Evolutionary conservation across 2,113 vertebrate species (phyloP), one percentile per base, ranked within the genome.

Genomic region (Salvelinus sp.): DNA sequence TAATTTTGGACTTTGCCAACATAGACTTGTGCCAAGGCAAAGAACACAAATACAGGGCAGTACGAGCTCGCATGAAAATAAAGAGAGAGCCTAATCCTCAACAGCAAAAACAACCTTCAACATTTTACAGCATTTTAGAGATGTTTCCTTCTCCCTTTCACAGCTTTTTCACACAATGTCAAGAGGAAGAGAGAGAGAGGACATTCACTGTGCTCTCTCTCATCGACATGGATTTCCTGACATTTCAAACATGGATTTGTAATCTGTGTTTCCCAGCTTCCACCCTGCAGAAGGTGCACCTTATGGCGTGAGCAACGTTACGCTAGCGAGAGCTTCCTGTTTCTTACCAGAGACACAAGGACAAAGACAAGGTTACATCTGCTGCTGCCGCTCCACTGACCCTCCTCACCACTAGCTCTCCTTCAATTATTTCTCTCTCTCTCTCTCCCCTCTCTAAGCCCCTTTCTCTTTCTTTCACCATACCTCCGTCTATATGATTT

Each of bases 321-420:
- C 68, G 67, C 23, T 64, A 44, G 73, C 62, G 44, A 68, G 67
- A 38, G 72, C 58, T 77, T 69, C 48, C 14, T 57, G 38, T 60
- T 69, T 75, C 65, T 63, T 73, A 60, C 54, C 63, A 62, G 54
- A 33, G 66, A 48, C 23, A 58, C 23, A 80, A 83, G 73, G 78
- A 78, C 76, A 83, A 48, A 63, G 33, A 74, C 70, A 85, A 83
- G 73, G 76, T 80, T 69, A 83, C 66, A 63, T 58, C 23, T 64
- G 30, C 68, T 63, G 47, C 62, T 28, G 1, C 38, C 5, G 30
- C 33, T 10, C 38, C 38, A 44, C 38, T 70, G 48, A 74, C 70
- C 66, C 44, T 74, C 62, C 50, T 33, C 66, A 47, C 4, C 50
- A n/a, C 62, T 58, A 44, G 38, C 73, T 76, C 20, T 13, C 25